Base-by-base conservation (phyloP, 2,888 invertebrate genomes). In the Drosophila suboccidentalis region DNA sequence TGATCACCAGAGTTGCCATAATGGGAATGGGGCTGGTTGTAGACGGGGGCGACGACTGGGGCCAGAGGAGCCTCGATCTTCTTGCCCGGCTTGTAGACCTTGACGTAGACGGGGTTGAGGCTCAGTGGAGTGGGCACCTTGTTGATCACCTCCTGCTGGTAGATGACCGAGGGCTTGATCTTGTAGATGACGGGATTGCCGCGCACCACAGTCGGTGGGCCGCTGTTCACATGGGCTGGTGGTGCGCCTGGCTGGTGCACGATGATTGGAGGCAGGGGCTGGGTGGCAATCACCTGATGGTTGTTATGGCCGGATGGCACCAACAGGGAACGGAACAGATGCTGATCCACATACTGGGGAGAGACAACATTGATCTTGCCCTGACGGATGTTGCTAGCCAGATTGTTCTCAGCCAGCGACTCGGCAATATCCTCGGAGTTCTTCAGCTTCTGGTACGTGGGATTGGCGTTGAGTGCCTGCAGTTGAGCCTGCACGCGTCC, bases 71-170 rank as follows among this genome's bases (percentile, higher is more conserved):
- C 84, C 65, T 90, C 87, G 41, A 91, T 87, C 64, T 91, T 90
- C 85, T 92, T 92, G 87, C 91, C 92, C 26, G 92, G 91, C 70
- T 92, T 92, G 86, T 91, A 92, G 57, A 92, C 92, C 78, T 92
- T 92, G 2, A 92, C 92, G 80, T 92, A 92, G 67, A 92, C 92
- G 43, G 92, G 92, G 53, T 92, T 92, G 22, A 92, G 82, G 77
- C 90, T 91, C 39, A 92, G 80, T 9, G 92, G 91, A 13, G 91
- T 85, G 38, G 92, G 92, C 69, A 91, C 91, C 74, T 91, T 90
- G 80, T 92, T 91, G 81, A 92, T 91, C 39, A 92, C 90, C 78
- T 92, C 91, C 73, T 92, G 92, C 71, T 92, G 92, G 53, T 89
- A 91, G 72, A 92, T 90, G 46, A 92, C 86, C 36, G 90, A 91